phyloP scores from a whole-genome alignment of 1,140 invertebrate genomes.

The Diachasma alloeum region DNA sequence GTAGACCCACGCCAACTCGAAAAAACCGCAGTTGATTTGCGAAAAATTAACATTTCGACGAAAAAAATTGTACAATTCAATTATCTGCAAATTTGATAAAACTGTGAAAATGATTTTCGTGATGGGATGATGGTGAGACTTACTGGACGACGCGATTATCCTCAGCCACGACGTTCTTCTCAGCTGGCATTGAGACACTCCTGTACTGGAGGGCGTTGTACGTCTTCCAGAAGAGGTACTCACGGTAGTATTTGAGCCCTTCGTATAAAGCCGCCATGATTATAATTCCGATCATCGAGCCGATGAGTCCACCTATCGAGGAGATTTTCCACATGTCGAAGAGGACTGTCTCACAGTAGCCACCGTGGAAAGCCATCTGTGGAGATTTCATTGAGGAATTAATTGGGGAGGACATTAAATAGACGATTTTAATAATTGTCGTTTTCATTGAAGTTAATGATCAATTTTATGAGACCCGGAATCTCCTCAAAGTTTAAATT shows the following conservation, averaged over 20 bases:
- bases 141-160: conserved; percentile 78
- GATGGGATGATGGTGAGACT: conserved; percentile 51
- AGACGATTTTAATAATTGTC: no score
- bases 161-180: conserved; percentile 73
- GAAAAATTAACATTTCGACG: no score
- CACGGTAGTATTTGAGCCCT: conserved; percentile 89
- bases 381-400: not conserved
- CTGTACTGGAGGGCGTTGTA: conserved; percentile 75
- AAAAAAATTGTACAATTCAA: no score
- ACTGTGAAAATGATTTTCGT: not conserved
- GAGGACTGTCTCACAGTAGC: conserved; percentile 76
- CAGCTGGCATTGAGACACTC: conserved; percentile 76
- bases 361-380: conserved; percentile 82
- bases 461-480: conserved; percentile 6
- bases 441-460: not conserved
- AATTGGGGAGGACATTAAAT: no score
- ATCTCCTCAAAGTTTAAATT: conserved; percentile 16
- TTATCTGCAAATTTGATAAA: no score
- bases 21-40: no score
- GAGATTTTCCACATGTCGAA: conserved; percentile 83
- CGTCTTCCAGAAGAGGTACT: conserved; percentile 84
- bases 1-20: no score
- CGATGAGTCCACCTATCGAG: conserved; percentile 77
- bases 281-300: conserved; percentile 86
- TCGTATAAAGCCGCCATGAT: conserved; percentile 88